Evolutionary conservation across 2,888 invertebrate species (phyloP).

Genomic region (Drosophila anomalata): DNA sequence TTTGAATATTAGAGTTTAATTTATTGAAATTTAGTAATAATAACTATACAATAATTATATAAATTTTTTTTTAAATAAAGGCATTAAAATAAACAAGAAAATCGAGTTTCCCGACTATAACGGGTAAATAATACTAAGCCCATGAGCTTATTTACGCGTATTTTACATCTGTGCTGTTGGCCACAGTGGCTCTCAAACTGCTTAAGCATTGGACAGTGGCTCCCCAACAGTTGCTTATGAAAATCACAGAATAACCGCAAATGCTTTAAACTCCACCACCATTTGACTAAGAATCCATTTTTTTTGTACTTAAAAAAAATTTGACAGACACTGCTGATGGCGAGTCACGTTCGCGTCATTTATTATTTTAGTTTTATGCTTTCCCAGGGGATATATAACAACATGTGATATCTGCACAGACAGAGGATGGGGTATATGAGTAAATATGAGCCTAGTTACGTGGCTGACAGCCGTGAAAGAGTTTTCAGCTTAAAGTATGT

Average conservation of each 20-base stretch:
- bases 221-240: background rate
- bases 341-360: slow-evolving; percentile 78
- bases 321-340: slow-evolving; percentile 51
- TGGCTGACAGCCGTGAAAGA: slow-evolving; percentile 25
- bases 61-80: slow-evolving; percentile 15
- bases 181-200: slow-evolving; percentile 3
- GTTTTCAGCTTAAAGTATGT: slow-evolving; percentile 24
- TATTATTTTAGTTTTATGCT: slow-evolving; percentile 71
- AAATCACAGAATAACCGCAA: slow-evolving; percentile 3
- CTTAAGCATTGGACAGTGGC: slow-evolving; percentile 5
- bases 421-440: slow-evolving; percentile 5
- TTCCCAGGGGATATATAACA: slow-evolving; percentile 48
- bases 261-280: slow-evolving; percentile 36
- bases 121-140: background rate
- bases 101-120: no score
- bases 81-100: background rate
- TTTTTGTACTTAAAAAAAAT: slow-evolving; percentile 14
- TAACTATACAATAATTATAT: no score
- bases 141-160: background rate
- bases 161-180: background rate
- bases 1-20: background rate
- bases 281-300: slow-evolving; percentile 35
- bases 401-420: slow-evolving; percentile 14
- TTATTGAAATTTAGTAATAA: background rate
- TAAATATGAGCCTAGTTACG: slow-evolving; percentile 36